phyloP scores from a whole-genome alignment of 2,113 vertebrate species.

The Elephantulus edwardii region DNA sequence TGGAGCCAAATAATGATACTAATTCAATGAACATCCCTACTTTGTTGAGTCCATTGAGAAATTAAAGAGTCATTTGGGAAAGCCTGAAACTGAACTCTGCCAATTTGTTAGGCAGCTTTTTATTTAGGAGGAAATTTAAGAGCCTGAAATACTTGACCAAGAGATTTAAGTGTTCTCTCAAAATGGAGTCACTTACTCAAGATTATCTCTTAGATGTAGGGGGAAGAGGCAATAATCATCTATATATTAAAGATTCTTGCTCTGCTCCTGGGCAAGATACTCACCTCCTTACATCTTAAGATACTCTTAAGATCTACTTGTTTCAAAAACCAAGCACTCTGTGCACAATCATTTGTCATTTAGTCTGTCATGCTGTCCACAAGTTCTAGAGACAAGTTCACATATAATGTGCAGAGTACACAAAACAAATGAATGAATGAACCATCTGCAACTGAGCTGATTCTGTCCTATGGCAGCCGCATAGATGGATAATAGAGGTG shows the following conservation, averaged over 20 bases:
- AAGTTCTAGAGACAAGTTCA: neutral
- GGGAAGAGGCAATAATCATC: neutral
- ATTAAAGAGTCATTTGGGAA: constrained; percentile 49
- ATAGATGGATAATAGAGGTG: neutral
- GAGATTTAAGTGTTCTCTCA: constrained; percentile 27
- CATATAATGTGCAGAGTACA: neutral
- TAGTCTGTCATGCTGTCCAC: neutral
- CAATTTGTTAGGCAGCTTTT: constrained; percentile 35
- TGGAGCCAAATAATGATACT: constrained; percentile 61
- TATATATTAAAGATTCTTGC: neutral
- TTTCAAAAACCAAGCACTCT: neutral
- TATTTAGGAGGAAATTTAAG: constrained; percentile 32
- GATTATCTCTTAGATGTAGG: neutral
- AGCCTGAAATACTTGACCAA: neutral
- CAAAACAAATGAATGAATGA: neutral
- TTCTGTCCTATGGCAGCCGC: neutral
- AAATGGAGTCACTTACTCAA: constrained; percentile 21
- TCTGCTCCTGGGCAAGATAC: neutral
- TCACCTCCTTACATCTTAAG: neutral
- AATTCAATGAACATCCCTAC: constrained; percentile 63
- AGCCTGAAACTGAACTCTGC: constrained; percentile 8
- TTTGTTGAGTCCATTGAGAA: constrained; percentile 22
- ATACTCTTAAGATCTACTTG: neutral
- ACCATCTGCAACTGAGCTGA: neutral
- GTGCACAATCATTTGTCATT: neutral